phyloP scores from a whole-genome alignment of 2,797 vertebrate genomes.

The Oreochromis mossambicus region DNA sequence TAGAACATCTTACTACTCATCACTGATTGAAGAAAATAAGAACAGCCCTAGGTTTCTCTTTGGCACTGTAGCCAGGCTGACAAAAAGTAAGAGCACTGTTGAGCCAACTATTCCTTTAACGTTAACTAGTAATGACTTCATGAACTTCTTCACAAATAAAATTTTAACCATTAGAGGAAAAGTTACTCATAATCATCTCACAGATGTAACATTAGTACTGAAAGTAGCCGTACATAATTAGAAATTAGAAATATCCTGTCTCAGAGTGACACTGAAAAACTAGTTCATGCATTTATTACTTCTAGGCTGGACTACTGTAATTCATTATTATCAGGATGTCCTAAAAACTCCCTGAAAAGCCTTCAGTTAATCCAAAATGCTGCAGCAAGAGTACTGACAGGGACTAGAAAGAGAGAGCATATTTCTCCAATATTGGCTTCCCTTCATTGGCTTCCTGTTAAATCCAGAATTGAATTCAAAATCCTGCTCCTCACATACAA shows the following conservation, averaged over 20 bases:
- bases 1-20: not conserved
- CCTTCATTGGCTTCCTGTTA: not conserved
- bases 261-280: not conserved
- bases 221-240: not conserved
- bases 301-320: not conserved
- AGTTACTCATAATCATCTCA: not conserved
- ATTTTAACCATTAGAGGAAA: not conserved
- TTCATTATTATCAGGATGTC: not conserved
- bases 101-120: not conserved
- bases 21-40: not conserved
- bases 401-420: not conserved
- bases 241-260: not conserved
- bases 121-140: not conserved
- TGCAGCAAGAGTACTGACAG: rapidly evolving
- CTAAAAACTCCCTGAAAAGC: not conserved
- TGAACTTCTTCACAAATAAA: not conserved
- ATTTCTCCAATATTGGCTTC: not conserved
- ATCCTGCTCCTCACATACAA: not conserved
- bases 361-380: not conserved
- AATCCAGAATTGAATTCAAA: not conserved
- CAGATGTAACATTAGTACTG: not conserved
- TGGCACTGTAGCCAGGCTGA: not conserved
- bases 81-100: not conserved
- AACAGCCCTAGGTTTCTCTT: not conserved
- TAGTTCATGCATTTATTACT: not conserved